phyloP scores from a whole-genome alignment of 2,888 invertebrate species.

The Melanophora roralis region DNA sequence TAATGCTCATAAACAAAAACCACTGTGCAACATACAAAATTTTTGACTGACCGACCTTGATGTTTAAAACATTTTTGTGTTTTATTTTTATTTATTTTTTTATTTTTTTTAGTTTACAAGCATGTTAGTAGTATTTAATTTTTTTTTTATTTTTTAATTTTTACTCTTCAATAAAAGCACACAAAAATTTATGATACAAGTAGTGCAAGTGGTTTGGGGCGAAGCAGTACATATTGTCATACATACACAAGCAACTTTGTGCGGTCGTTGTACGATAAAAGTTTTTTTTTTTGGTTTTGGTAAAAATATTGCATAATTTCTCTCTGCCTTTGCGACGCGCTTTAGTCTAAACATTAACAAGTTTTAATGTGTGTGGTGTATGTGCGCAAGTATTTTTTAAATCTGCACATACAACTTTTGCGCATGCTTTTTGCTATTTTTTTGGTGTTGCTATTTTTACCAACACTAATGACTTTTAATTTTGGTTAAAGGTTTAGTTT shows the following conservation, averaged over 20 bases:
- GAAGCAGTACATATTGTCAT: too few relatives aligned
- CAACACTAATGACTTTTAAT: background rate
- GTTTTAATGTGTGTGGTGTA: background rate
- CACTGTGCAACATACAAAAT: constrained; percentile 48
- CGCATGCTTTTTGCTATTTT: constrained; percentile 30
- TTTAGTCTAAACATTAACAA: background rate
- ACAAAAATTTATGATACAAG: background rate
- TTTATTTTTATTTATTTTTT: constrained; percentile 33
- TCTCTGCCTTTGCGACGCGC: constrained; percentile 13
- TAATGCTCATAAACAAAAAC: constrained; percentile 7
- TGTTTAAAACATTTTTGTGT: constrained; percentile 38
- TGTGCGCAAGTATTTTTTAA: background rate
- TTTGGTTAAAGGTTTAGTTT: background rate
- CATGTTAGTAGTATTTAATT: constrained; percentile 35
- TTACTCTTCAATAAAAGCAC: constrained; percentile 36
- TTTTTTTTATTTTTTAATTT: constrained; percentile 22
- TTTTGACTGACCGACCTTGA: constrained; percentile 59
- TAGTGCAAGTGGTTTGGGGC: background rate
- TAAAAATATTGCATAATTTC: constrained; percentile 58
- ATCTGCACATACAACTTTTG: constrained; percentile 47
- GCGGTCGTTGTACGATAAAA: constrained; percentile 61
- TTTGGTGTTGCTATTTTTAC: background rate
- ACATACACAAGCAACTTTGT: background rate
- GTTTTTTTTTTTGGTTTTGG: constrained; percentile 45
- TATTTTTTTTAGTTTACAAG: constrained; percentile 36